Base-by-base conservation (phyloP, 1,140 invertebrate genomes). In the Cataglyphis hispanica region DNA sequence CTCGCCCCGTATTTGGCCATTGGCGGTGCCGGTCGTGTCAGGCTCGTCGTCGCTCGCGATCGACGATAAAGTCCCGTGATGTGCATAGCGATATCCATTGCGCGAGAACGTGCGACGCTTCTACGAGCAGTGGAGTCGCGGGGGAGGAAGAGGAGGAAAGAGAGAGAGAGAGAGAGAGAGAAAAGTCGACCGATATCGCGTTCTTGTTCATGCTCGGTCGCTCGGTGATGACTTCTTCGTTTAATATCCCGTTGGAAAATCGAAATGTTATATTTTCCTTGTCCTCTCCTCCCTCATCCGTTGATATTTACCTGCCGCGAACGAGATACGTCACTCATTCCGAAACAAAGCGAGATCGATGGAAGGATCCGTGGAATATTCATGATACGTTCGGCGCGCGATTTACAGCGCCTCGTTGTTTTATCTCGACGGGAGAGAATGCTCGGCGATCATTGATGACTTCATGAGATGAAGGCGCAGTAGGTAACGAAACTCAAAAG, bases 401-500 rank as follows among this genome's bases (percentile, higher is more conserved):
- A 56, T 27, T 60, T 34, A 46, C 16, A 46, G 13, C 37, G 5
- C 19, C 4, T 27, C 25, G 46, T 10, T 34, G 67, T n/a, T 37
- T 66, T 34, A 56, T 70, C 53, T 40, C 50, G 50, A n/a, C 46
- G 34, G 13, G 31, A 34, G 31, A 34, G 43, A 22, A 72, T 34
- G 25, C 43, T 11, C 75, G 40, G 13, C 46, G 63, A 56, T 67
- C 53, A 37, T 58, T 8, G 78, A 72, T 60, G 50, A 81, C 34
- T 81, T 27, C 0, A 31, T 19, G 78, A 83, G 78, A 83, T 83
- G 78, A 83, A 50, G 53, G 31, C 63, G 53, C 37, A 25, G 43
- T 0, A 72, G 67, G 78, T 61, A 74, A 74, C 31, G 53, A 81
- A 81, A 81, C 34, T 81, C 63, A 4, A 81, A 88, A 88, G 85